Base-by-base conservation (phyloP, 2,888 invertebrate genomes). In the Metellina segmentata region DNA sequence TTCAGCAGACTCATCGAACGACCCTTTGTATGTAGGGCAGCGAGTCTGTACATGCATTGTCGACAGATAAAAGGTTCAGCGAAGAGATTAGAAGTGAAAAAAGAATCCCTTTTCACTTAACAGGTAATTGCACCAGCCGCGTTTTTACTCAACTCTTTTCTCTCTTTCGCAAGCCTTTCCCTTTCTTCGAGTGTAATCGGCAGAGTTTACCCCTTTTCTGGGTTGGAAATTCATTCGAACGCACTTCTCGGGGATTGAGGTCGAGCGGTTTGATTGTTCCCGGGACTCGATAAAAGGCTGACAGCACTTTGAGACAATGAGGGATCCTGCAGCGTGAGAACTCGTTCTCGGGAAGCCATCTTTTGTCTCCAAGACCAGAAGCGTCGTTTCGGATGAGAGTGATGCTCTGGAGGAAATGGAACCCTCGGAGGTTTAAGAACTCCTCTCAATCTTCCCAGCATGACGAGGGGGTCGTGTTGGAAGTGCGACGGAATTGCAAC, bases 311-410 rank as follows among this genome's bases (percentile, higher is more conserved):
- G 20, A 52, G 52, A 52, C 51, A 78, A 20, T n/a, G 51, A 52
- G 78, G 52, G 51, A 8, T 52, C 78, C 78, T 52, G 78, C 78
- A 48, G 78, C 78, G 78, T 78, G 78, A 78, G 78, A 78, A 78
- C 78, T 78, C 52, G 78, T 78, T 78, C 19, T 78, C 61, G 61
- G 61, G 34, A 11, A 61, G 6, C 61, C 19, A 52, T 6, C 52
- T 52, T n/a, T 78, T n/a, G 52, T 78, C 52, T 78, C 78, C 78
- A 52, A 19, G 19, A 78, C 52, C 52, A 52, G 51, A 78, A 49
- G 34, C 52, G 52, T 72, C 9, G 19, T 20, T 16, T 72, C 20
- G 72, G 20, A 72, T 19, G 19, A 72, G 19, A 16, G 9, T 19
- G 9, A n/a, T 6, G 6, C 72, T 34, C 34, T 1, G 34, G 34